Base-by-base conservation (phyloP, 2,888 invertebrate species). In the Meloe dianella region DNA sequence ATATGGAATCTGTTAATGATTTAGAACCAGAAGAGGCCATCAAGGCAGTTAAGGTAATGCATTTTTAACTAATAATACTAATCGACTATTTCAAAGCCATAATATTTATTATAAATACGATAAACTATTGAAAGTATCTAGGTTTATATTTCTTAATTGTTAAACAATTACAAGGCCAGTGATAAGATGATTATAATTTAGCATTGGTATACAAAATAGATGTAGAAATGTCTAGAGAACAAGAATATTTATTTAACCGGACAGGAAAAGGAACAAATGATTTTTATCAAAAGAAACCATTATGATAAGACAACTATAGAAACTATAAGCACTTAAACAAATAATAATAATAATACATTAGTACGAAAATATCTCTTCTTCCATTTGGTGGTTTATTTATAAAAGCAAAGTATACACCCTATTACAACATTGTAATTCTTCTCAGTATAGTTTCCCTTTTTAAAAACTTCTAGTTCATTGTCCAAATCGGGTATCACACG, bases 1-100 rank as follows among this genome's bases (percentile, higher is more conserved):
- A 92, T 82, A 91, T 93, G 87, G 90, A 90, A 73, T 87, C 87
- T 61, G 88, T 92, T 64, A 89, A 89, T 75, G 88, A 90, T 72
- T 85, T 94, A 77, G 87, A 91, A 59, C 92, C 93, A 17, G 88
- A 87, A 59, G 91, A 93, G 82, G 90, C 92, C 63, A 87, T 89
- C 71, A 87, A 89, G 76, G 89, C 90, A 71, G 90, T 91, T 75
- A 90, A 92, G 89, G 93, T 93, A 78, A 77, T n/a, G 80, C 69
- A 17, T 47, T 51, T 4, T 22, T 8, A 17, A 8, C 0, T 20
- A 20, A 27, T 27, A 27, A 27, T 41, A 2, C 7, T n/a, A 57
- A 4, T 24, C 57, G 17, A 57, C n/a, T 32, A 32, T 6, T 2
- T 4, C 27, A 27, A 27, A 4, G 2, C 27, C 2, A 27, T 4